These are phyloP conservation scores for Dendroctonus valens DNA, from an alignment of 1,140 invertebrate genomes.

Conservation along the genomic window DNA sequence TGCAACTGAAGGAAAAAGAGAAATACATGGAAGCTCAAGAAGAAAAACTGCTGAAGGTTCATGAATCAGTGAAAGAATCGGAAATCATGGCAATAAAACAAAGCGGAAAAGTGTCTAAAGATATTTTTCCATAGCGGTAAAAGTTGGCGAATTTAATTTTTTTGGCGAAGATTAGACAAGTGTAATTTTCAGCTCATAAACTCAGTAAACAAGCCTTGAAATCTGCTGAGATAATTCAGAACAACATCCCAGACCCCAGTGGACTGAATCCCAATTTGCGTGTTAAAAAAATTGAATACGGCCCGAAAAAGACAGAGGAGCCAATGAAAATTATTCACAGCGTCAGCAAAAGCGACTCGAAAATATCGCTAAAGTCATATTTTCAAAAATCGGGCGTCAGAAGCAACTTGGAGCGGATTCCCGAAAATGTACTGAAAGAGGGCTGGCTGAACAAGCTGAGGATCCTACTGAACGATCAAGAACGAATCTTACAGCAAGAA, in stretches of 20 bases:
- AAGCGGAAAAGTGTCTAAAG: constrained; percentile 8
- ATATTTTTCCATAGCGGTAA: constrained; percentile 10
- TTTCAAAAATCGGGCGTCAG: constrained; percentile 30
- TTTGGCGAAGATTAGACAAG: background rate
- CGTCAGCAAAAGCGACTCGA: constrained; percentile 36
- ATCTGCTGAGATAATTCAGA: background rate
- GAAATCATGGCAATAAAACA: background rate
- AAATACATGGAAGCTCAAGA: constrained; percentile 3
- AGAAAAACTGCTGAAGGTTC: constrained; percentile 26
- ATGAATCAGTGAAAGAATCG: constrained; percentile 16
- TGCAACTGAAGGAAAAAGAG: constrained; percentile 10
- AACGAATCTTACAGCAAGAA: constrained; percentile 47
- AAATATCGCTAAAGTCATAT: constrained; percentile 40
- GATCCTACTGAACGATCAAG: constrained; percentile 43
- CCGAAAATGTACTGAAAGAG: constrained; percentile 38
- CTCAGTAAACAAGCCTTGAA: background rate
- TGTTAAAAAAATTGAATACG: constrained; percentile 29
- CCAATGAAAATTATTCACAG: constrained; percentile 40
- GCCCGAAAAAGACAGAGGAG: constrained; percentile 29
- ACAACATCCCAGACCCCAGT: constrained; percentile 20
- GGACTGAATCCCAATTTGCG: constrained; percentile 14
- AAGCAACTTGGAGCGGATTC: constrained; percentile 14
- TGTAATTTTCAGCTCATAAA: background rate
- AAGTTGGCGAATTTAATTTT: background rate
- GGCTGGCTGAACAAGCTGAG: constrained; percentile 45